Base-by-base conservation (phyloP, 1,140 invertebrate species). In the Piezodorus guildinii region DNA sequence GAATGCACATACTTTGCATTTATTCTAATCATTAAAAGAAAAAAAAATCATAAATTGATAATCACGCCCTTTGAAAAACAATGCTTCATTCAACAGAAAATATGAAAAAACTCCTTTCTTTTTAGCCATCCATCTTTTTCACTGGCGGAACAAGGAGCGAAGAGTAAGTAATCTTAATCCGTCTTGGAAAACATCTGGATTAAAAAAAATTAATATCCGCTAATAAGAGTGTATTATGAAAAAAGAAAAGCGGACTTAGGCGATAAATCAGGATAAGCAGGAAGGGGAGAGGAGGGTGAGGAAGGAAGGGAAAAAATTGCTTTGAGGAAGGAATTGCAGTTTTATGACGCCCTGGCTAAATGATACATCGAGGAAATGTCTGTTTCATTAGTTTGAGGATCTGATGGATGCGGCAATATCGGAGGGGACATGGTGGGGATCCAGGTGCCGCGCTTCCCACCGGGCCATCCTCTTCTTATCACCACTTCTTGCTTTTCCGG, bases 161-260 rank as follows among this genome's bases (percentile, higher is more conserved):
- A 5, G 21, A 49, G 46, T 21, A 49, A 49, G 46, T 21, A 49
- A 21, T 49, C 46, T 49, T 49, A 49, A 49, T 49, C 46, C 46
- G 21, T 49, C 46, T 49, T 21, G 46, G 46, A 49, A 49, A 49
- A 49, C 46, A 49, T 49, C 46, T 49, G 46, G n/a, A 49, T 17
- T 17, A 49, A 49, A 49, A 49, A 49, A 49, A 49, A 49, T 49
- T 49, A 49, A 49, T 49, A 49, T 49, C 46, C 21, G 46, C 46
- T 49, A 49, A 49, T 49, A 49, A 49, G 46, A 49, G 46, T 49
- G 46, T 49, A 49, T 17, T 17, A 21, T 49, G 21, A 49, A 49
- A 49, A 21, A 21, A 17, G 46, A 49, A 19, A 21, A 21, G 46
- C n/a, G 46, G 46, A 49, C n/a, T 17, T 19, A 21, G n/a, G 46